Evolutionary conservation across 2,888 invertebrate genomes (phyloP), one percentile per base, ranked within the genome.

Genomic region (Drosophila histrio): DNA sequence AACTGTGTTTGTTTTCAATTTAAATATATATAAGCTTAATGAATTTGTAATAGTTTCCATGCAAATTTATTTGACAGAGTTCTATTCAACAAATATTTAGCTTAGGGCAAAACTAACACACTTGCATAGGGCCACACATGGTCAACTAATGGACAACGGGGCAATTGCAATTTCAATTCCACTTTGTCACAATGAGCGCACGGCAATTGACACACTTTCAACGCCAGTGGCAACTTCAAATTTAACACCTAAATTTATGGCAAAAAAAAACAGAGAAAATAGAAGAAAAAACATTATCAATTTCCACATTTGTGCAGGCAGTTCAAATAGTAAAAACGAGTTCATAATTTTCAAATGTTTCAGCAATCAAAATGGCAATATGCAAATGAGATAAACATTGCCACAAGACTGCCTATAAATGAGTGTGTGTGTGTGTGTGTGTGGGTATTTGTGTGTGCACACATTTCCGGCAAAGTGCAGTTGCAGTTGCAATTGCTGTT

Each of bases 391-490:
- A 64, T 65, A 68, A 67, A 71, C 65, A 64, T 53, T 57, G 52
- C 7, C 50, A 57, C 28, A 54, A 32, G 30, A 15, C 19, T 46
- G 15, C n/a, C 4, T 28, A 36, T 32, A 5, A 19, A 19, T 47
- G 34, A 8, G 22, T 44, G 11, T 41, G 26, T 36, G 21, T 58
- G 36, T 26, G 32, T 46, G n/a, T 44, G 38, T 50, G 19, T 49
- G 57, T 61, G 22, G 28, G 34, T 36, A 46, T 47, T 17, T 26
- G 11, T 38, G 53, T 54, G 56, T 52, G 63, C 67, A 69, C 69
- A 76, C 80, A 80, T 79, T 89, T 87, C 88, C 89, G 89, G 79
- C 67, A 77, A 69, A 73, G 36, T 70, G 72, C 64, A 63, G 65
- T 63, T 68, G 65, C 64, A 65, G 56, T 69, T 72, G 76, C 69